Base-by-base conservation (phyloP, 2,113 vertebrate species). In the Gadus macrocephalus region DNA sequence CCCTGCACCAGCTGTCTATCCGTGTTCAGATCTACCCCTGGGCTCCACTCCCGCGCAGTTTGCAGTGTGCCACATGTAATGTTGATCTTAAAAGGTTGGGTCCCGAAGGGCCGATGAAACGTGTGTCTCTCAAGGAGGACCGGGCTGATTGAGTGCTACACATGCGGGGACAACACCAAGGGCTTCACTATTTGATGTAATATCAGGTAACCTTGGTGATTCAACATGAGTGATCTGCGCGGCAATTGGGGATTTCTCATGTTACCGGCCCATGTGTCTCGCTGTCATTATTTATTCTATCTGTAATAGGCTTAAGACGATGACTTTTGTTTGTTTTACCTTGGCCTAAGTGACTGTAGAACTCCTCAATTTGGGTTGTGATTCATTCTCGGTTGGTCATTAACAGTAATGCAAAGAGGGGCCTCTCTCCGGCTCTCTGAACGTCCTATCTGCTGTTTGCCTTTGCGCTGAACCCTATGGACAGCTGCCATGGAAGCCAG, bases 1-100 rank as follows among this genome's bases (percentile, higher is more conserved):
- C 83, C 76, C 20, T 63, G 73, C 86, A 84, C 89, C 89, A 89
- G 79, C 87, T 90, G 88, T 88, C 86, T 71, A 64, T 76, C 68
- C 60, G 22, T 80, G 74, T 87, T 86, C 78, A 84, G 84, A 87
- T 85, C 74, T 55, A 84, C 83, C 84, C 82, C 60, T 72, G 68
- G 81, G 78, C 73, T 55, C 85, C 81, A 73, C 82, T 77, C 77
- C 80, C 72, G 74, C 80, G 61, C 73, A 62, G 60, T 85, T 84
- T 79, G 76, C 78, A 69, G 70, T 73, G 71, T 80, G 86, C 83
- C 87, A 87, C 81, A 84, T 88, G 86, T 75, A 83, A 70, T 79
- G 82, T 84, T 84, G 84, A 87, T 88, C 84, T 81, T 76, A 76
- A 83, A 83, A 79, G 72, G 76, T 60, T 6, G 61, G 61, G 74